Evolutionary conservation across 2,113 vertebrate species (phyloP).

Genomic region (Siphamia tubifer): DNA sequence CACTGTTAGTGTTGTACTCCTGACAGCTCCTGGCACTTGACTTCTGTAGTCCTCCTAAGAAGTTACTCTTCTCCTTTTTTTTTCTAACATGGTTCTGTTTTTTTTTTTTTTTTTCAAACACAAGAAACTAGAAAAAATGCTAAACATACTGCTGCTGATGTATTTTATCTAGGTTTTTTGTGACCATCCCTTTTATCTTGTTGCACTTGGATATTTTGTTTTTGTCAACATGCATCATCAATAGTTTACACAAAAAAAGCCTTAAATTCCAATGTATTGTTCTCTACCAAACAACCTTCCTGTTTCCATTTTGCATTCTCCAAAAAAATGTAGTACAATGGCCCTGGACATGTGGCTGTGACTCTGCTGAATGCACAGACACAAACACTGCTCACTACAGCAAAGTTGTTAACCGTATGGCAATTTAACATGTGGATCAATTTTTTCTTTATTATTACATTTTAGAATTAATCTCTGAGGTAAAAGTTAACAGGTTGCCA

Average conservation of each 20-base stretch:
- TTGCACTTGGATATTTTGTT: conserved; percentile 37
- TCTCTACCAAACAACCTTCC: not conserved
- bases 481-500: conserved; percentile 2
- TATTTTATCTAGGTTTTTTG: conserved; percentile 40
- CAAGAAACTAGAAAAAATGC: conserved; percentile 30
- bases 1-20: conserved; percentile 21
- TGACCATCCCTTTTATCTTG: conserved; percentile 4
- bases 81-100: conserved; percentile 18
- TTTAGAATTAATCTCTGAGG: not conserved
- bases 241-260: conserved; percentile 72
- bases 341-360: not conserved
- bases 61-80: not conserved
- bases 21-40: conserved; percentile 10
- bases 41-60: conserved; percentile 7
- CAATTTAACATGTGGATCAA: not conserved
- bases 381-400: too few relatives aligned
- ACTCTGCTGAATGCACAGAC: not conserved
- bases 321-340: not conserved
- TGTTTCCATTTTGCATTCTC: not conserved
- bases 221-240: conserved; percentile 40
- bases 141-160: conserved; percentile 13
- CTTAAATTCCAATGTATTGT: conserved; percentile 43
- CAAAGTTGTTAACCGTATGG: not conserved
- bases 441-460: not conserved
- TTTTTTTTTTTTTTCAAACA: conserved; percentile 27